Conservation (phyloP, 2,888 invertebrate genomes). For the Parapristionchus giblindavisi region DNA sequence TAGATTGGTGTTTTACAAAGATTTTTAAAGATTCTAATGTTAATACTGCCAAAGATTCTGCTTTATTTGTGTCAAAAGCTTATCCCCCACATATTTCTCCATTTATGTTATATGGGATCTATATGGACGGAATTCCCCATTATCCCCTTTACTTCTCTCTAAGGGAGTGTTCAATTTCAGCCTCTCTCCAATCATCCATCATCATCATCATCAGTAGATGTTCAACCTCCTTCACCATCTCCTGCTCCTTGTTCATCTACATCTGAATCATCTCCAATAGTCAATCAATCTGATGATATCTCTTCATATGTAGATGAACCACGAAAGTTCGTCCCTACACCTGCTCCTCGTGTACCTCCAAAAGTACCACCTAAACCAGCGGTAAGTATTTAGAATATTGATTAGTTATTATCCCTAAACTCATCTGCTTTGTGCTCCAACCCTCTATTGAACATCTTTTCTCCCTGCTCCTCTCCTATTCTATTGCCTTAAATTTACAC, state of each 20-base stretch:
- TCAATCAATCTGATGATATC: background rate
- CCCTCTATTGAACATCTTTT: background rate
- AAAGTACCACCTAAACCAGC: slow-evolving; percentile 63
- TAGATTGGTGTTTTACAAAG: background rate
- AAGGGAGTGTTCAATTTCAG: background rate
- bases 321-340: slow-evolving; percentile 13
- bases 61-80: too few species aligned
- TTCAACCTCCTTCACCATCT: background rate
- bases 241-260: background rate
- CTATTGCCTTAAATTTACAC: too few species aligned
- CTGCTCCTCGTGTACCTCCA: slow-evolving; percentile 63
- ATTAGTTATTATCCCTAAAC: too few species aligned
- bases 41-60: background rate
- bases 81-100: too few species aligned
- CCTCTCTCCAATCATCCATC: slow-evolving; percentile 24
- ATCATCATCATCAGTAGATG: background rate
- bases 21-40: background rate
- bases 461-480: background rate
- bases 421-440: background rate
- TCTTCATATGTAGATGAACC: background rate
- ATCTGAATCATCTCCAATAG: background rate
- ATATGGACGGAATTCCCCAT: slow-evolving; percentile 4
- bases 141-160: too few species aligned
- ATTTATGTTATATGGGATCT: too few species aligned
- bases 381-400: too few species aligned